These are phyloP conservation scores for Eurystomus gularis DNA, from an alignment of 2,113 vertebrate genomes.

Conservation along the genomic window DNA sequence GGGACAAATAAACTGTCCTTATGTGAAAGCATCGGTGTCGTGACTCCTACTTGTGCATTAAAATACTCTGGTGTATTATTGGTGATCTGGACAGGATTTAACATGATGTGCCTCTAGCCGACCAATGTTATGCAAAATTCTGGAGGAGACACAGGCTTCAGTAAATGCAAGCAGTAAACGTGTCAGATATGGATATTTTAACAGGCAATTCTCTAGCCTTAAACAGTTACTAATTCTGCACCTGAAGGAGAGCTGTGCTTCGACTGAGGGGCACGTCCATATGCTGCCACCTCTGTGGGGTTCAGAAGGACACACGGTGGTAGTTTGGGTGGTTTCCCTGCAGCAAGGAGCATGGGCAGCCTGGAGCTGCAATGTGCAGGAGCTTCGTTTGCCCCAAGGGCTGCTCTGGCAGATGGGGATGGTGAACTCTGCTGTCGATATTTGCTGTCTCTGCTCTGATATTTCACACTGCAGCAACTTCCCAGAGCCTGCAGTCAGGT, in stretches of 20 bases:
- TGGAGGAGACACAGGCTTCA: background rate
- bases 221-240: background rate
- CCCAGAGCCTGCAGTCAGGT: background rate
- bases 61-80: background rate
- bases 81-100: background rate
- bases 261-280: fast-evolving
- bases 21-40: background rate
- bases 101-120: background rate
- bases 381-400: background rate
- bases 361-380: background rate
- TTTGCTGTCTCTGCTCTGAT: background rate
- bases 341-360: background rate
- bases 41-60: background rate
- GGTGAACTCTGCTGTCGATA: background rate
- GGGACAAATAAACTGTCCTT: slow-evolving; percentile 73
- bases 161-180: background rate
- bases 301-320: fast-evolving
- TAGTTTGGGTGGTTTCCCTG: background rate
- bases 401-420: background rate
- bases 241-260: background rate
- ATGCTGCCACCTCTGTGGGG: background rate
- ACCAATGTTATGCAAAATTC: fast-evolving
- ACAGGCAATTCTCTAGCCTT: background rate
- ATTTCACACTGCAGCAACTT: background rate
- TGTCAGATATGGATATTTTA: background rate